Evolutionary conservation across 35 echinoderm and acorn worm genomes (phyloP).

Genomic region (Hemicentrotus pulcherrimus): DNA sequence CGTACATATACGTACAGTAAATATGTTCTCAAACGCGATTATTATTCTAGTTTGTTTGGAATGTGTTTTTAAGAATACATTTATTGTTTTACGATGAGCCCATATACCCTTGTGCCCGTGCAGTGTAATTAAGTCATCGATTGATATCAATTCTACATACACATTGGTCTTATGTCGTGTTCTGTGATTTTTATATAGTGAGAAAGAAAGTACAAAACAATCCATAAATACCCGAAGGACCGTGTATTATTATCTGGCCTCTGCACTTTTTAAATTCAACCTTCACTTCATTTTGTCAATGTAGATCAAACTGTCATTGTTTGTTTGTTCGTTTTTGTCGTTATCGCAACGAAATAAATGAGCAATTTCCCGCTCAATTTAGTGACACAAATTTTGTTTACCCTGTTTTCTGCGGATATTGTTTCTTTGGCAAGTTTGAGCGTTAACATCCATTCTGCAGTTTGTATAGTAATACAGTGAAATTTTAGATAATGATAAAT

Average conservation of each 20-base stretch:
- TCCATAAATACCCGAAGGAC: background rate
- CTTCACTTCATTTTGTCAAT: no score
- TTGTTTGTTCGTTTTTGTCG: background rate
- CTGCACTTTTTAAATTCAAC: background rate
- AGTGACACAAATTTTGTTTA: background rate
- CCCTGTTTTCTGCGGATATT: background rate
- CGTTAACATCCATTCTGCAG: background rate
- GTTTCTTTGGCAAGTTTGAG: background rate
- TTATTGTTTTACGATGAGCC: no score
- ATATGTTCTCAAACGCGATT: no score
- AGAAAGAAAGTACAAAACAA: background rate
- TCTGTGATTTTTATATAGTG: no score
- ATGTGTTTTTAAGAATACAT: no score
- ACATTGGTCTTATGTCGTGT: background rate
- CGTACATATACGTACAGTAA: no score
- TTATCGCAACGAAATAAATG: background rate
- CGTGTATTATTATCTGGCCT: background rate
- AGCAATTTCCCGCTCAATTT: background rate
- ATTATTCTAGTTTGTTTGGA: no score
- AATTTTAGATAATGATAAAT: background rate
- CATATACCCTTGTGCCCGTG: no score
- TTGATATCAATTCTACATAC: background rate
- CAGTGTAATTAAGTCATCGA: background rate
- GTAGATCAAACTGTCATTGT: background rate
- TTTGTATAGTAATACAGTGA: background rate